Base-by-base conservation (phyloP, 2,797 vertebrate genomes). In the Agapornis canus region DNA sequence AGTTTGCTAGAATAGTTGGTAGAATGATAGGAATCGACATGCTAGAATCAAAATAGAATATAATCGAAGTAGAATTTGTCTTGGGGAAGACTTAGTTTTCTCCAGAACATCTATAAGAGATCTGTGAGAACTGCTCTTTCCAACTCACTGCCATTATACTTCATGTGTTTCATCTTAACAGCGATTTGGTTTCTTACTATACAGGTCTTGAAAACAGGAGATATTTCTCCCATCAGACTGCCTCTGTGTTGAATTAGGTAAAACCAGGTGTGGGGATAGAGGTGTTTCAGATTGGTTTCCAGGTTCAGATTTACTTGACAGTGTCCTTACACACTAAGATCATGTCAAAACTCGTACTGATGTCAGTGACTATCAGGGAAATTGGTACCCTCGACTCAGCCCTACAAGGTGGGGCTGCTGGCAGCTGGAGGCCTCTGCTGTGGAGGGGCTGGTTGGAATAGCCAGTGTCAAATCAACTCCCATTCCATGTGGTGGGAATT, bases 381-480 rank as follows among this genome's bases (percentile, higher is more conserved):
- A 40, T 1, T 39, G 54, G 16, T 52, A 9, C 10, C 31, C 29
- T 61, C 26, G 86, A 16, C 17, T 23, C 78, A 35, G 42, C 27
- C 19, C 16, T 27, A 5, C 1, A 8, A n/a, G n/a, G 18, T 12
- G 27, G 0, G 66, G 19, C 4, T 26, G 42, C 2, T 42, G 68
- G 39, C n/a, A 42, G 3, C 0, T 5, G 45, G 23, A 37, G 68
- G 61, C 37, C 21, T 32, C 5, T 21, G 2, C 4, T 9, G 32
- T 13, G 2, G 29, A 3, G 3, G 13, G 21, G 6, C 2, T n/a
- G 47, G 78, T n/a, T 47, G 21, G 39, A 69, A 23, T 2, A 35
- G 5, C 52, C 45, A 4, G 0, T 13, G 10, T 31, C 31, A 4
- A 66, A 2, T 45, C 65, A 42, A 1, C 9, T 31, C 56, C 82